phyloP scores from a whole-genome alignment of 2,797 vertebrate species.

The Dendrocincla tyrannina region DNA sequence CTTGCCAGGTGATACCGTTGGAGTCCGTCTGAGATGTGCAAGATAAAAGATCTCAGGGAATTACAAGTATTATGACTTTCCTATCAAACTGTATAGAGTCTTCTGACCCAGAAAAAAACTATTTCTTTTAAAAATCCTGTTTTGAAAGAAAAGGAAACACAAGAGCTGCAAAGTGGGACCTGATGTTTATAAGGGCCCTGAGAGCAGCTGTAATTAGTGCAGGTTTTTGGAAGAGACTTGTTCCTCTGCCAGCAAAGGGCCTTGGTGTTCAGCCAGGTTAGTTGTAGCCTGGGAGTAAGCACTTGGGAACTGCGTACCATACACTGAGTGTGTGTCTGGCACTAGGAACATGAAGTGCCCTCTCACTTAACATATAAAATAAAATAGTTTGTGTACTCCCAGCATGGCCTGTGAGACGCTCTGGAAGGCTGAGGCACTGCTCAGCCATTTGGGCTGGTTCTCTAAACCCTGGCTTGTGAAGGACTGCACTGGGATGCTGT shows the following conservation, averaged over 20 bases:
- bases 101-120: conserved; percentile 31
- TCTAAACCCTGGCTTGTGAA: background rate
- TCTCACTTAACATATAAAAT: background rate
- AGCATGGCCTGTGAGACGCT: background rate
- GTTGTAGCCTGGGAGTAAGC: background rate
- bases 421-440: background rate
- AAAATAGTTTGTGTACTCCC: background rate
- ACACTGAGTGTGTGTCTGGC: background rate
- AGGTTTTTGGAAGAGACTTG: conserved; percentile 32
- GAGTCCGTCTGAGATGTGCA: background rate
- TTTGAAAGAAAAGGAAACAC: conserved; percentile 15
- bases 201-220: conserved; percentile 31
- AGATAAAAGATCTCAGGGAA: conserved; percentile 20
- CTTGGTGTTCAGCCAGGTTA: conserved; percentile 34
- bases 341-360: background rate
- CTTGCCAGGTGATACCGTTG: conserved; percentile 16
- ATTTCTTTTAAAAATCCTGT: background rate
- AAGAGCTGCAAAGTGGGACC: conserved; percentile 33
- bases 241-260: conserved; percentile 12
- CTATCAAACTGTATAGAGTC: background rate
- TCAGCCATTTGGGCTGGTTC: background rate
- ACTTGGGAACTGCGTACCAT: background rate
- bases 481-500: background rate
- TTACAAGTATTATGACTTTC: conserved; percentile 34
- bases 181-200: conserved; percentile 29